These are phyloP conservation scores for Brachyptera risi DNA, from an alignment of 2,888 invertebrate genomes.

Conservation along the genomic window DNA sequence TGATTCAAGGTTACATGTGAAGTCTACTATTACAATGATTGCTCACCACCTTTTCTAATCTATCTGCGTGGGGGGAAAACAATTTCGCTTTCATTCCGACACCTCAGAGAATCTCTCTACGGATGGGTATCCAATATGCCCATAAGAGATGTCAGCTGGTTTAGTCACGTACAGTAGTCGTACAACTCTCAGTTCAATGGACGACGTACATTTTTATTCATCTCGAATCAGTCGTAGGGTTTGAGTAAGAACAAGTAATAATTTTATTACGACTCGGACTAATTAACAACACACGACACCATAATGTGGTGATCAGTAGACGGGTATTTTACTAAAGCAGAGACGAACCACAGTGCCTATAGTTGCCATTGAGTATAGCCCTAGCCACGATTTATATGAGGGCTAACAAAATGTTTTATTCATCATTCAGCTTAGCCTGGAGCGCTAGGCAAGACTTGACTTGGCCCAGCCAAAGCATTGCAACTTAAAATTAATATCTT, in stretches of 20 bases:
- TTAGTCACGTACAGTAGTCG: no score
- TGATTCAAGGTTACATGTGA: no score
- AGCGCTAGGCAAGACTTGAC: conserved; percentile 1
- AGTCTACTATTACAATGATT: no score
- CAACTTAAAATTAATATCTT: conserved; percentile 6
- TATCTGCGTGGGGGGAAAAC: neutral
- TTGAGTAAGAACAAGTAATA: neutral
- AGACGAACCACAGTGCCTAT: no score
- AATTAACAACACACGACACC: conserved; percentile 1
- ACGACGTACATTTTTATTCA: no score
- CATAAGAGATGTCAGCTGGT: neutral
- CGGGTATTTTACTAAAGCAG: no score
- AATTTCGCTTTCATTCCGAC: conserved; percentile 3
- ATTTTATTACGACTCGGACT: neutral
- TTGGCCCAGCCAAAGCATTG: neutral
- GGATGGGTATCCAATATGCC: neutral
- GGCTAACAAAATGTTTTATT: conserved; percentile 5
- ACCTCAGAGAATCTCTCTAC: neutral
- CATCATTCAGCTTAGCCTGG: neutral
- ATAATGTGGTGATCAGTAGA: neutral
- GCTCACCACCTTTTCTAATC: neutral
- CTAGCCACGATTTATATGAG: neutral
- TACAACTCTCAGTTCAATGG: no score
- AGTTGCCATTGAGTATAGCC: no score
- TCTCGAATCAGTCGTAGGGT: no score